phyloP scores from a whole-genome alignment of 2,797 vertebrate species.

The Acipenser transmontanus region DNA sequence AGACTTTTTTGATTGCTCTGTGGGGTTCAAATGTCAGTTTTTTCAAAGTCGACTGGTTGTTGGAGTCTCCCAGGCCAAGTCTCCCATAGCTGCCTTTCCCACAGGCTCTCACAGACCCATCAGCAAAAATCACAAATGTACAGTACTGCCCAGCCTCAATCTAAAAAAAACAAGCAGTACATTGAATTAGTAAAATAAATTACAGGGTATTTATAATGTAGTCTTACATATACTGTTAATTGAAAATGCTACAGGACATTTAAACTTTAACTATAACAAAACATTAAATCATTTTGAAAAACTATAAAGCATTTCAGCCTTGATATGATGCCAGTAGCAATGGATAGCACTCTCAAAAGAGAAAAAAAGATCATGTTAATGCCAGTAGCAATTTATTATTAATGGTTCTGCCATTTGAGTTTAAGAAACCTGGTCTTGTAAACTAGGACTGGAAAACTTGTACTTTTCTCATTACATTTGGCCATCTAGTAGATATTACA shows the following conservation, averaged over 20 bases:
- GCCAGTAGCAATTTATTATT: too few relatives aligned
- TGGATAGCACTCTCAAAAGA: too few relatives aligned
- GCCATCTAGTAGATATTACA: not conserved
- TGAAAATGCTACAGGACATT: not conserved
- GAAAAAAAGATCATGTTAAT: too few relatives aligned
- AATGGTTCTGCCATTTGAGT: too few relatives aligned
- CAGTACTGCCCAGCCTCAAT: constrained; percentile 76
- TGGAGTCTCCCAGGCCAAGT: constrained; percentile 69
- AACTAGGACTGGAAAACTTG: too few relatives aligned
- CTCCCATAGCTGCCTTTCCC: constrained; percentile 74
- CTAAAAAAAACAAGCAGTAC: constrained; percentile 35
- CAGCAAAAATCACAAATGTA: constrained; percentile 71
- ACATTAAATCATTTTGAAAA: too few relatives aligned
- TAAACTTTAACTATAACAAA: too few relatives aligned
- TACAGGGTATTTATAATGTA: not conserved
- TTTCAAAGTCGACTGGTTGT: constrained; percentile 73
- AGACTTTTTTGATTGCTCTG: constrained; percentile 72
- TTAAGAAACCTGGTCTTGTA: too few relatives aligned
- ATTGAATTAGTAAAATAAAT: constrained; percentile 3
- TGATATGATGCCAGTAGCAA: too few relatives aligned
- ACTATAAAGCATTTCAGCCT: too few relatives aligned
- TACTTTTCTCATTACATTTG: not conserved
- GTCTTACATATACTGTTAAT: not conserved
- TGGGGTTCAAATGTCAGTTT: constrained; percentile 74
- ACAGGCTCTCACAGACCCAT: constrained; percentile 71